A percentile compares a stretch with the other conserved stretches of the same genome.
phyloP scores from a whole-genome alignment of 2,888 invertebrate species.

The Callyntrura sp. region DNA sequence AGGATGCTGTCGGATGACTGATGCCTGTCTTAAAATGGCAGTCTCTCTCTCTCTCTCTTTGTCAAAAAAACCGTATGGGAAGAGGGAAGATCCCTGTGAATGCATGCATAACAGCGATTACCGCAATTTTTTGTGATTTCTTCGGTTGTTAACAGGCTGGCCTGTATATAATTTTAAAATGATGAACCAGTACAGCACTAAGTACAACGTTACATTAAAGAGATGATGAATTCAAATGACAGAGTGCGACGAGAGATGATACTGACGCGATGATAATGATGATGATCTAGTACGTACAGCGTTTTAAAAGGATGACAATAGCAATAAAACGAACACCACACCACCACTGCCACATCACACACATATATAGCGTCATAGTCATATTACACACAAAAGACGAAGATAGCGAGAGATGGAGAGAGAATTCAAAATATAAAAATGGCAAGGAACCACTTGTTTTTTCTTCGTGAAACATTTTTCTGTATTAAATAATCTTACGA shows the following conservation, averaged over 20 bases:
- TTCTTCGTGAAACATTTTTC: slow-evolving; percentile 26
- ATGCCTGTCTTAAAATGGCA: too few species aligned
- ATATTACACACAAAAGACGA: too few species aligned
- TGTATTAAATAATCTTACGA: slow-evolving; percentile 9
- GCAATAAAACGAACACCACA: slow-evolving; percentile 56
- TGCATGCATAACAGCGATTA: slow-evolving; percentile 67
- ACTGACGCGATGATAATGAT: not conserved
- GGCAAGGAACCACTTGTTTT: slow-evolving; percentile 39
- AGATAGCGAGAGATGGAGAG: too few species aligned
- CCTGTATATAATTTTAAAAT: slow-evolving; percentile 43
- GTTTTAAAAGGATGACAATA: slow-evolving; percentile 44
- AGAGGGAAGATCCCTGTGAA: slow-evolving; percentile 29
- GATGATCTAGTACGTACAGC: slow-evolving; percentile 36
- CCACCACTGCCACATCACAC: too few species aligned
- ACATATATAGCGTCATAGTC: too few species aligned
- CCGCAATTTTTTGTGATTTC: slow-evolving; percentile 47
- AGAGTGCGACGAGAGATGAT: too few species aligned
- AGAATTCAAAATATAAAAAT: slow-evolving; percentile 23
- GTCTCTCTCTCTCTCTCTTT: too few species aligned
- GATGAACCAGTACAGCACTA: slow-evolving; percentile 14
- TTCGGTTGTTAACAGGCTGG: slow-evolving; percentile 52
- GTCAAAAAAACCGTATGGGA: not conserved
- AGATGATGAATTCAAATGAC: slow-evolving; percentile 42
- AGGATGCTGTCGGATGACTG: slow-evolving; percentile 30
- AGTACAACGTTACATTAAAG: too few species aligned